phyloP scores from a whole-genome alignment of 2,797 vertebrate genomes.

The Catamblyrhynchus diadema region DNA sequence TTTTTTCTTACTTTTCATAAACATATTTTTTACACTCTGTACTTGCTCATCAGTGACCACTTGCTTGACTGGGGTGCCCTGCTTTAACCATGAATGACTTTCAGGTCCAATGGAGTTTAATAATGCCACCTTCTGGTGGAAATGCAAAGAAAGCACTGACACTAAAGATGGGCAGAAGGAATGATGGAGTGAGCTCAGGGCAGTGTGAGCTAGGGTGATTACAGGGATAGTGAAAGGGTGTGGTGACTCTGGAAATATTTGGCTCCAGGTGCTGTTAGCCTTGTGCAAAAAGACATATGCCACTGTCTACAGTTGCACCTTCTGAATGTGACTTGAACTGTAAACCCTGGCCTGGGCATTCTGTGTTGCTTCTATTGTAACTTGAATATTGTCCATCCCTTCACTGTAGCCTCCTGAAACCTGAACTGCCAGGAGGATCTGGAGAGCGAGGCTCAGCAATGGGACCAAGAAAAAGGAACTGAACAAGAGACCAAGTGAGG shows the following conservation, averaged over 20 bases:
- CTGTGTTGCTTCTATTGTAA: background rate
- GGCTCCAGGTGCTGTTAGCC: background rate
- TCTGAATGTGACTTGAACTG: background rate
- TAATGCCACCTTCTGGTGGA: conserved; percentile 8
- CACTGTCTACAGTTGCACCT: background rate
- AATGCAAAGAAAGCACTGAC: background rate
- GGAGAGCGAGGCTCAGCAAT: background rate
- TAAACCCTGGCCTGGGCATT: background rate
- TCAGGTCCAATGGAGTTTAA: background rate
- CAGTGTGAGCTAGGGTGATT: background rate
- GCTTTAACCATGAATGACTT: background rate
- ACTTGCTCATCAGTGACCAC: background rate
- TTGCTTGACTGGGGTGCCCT: background rate
- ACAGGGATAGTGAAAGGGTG: background rate
- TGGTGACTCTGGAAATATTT: background rate
- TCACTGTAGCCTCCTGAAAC: background rate
- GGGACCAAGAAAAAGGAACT: background rate
- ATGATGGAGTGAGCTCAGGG: accelerated
- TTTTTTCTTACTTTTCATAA: background rate
- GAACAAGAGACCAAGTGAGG: background rate
- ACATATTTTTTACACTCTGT: background rate
- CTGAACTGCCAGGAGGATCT: background rate
- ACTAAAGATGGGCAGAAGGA: background rate
- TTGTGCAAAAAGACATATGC: background rate
- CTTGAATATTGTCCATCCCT: background rate